Conservation (phyloP, 2,797 vertebrate species). For the Ctenopoma multispine region DNA sequence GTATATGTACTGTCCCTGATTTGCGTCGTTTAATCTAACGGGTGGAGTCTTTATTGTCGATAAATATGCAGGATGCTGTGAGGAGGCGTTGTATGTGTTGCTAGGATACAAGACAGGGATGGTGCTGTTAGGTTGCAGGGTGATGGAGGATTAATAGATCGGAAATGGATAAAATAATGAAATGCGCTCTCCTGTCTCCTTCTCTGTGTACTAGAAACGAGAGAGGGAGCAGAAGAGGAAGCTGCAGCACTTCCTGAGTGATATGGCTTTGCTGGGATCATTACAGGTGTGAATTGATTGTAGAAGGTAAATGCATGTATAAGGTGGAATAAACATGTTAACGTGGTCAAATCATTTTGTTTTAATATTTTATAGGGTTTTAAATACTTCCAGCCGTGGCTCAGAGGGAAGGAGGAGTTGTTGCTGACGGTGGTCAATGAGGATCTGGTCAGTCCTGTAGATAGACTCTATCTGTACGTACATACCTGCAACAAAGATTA, state of each 20-base stretch:
- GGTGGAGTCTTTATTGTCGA: slow-evolving; percentile 11
- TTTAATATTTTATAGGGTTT: slow-evolving; percentile 79
- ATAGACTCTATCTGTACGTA: not conserved
- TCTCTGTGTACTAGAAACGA: slow-evolving; percentile 61
- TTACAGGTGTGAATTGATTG: slow-evolving; percentile 76
- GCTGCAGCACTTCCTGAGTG: slow-evolving; percentile 82
- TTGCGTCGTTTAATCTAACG: not conserved
- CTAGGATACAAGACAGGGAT: slow-evolving; percentile 69
- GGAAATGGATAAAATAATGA: not conserved
- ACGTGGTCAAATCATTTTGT: not conserved
- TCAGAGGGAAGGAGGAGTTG: slow-evolving; percentile 87
- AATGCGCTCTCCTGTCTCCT: not conserved
- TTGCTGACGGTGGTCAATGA: slow-evolving; percentile 87
- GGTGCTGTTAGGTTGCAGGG: slow-evolving; percentile 18
- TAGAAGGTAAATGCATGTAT: not conserved
- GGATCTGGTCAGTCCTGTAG: slow-evolving; percentile 77
- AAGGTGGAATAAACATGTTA: not conserved
- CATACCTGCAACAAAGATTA: too few species aligned
- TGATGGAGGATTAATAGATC: not conserved
- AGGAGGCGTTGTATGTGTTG: slow-evolving; percentile 72
- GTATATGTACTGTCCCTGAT: not conserved
- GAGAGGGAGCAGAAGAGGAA: slow-evolving; percentile 82
- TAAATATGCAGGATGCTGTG: slow-evolving; percentile 41
- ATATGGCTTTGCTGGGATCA: slow-evolving; percentile 83
- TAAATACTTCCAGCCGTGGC: slow-evolving; percentile 88